A percentile compares a stretch with the other conserved stretches of the same genome.
These are phyloP conservation scores for Astropecten irregularis DNA, from an alignment of 53 echinoderm and acorn worm species.

Conservation along the genomic window DNA sequence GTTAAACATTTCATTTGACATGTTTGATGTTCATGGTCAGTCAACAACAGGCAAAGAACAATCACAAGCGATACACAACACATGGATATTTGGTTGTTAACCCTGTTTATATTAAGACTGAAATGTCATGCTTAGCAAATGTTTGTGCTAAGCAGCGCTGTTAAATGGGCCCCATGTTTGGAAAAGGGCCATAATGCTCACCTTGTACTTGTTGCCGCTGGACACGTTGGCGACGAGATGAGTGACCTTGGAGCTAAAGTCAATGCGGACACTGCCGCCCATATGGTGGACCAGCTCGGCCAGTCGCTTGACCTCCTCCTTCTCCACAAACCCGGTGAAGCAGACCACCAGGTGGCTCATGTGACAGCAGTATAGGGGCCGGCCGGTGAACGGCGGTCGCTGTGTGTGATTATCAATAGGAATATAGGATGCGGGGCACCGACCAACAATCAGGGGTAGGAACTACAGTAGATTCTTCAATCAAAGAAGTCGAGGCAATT, in stretches of 20 bases:
- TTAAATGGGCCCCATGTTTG: too few species aligned
- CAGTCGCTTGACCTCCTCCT: slow-evolving; percentile 81
- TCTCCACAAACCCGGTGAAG: slow-evolving; percentile 92
- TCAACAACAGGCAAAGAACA: too few species aligned
- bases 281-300: slow-evolving; percentile 93
- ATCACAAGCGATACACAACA: too few species aligned
- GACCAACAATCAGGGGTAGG: neutral
- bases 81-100: too few species aligned
- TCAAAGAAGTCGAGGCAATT: too few species aligned
- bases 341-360: slow-evolving; percentile 88
- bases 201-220: slow-evolving; percentile 92
- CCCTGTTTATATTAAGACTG: too few species aligned
- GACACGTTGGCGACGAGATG: slow-evolving; percentile 95
- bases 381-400: slow-evolving; percentile 72
- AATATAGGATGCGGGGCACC: neutral
- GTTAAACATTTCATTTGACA: too few species aligned
- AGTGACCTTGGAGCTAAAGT: slow-evolving; percentile 87
- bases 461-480: too few species aligned
- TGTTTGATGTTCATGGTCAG: too few species aligned
- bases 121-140: too few species aligned
- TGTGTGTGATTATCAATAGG: slow-evolving; percentile 1
- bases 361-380: slow-evolving; percentile 87
- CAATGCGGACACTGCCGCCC: slow-evolving; percentile 96
- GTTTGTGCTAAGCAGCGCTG: too few species aligned
- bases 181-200: too few species aligned